These are phyloP conservation scores for Papio anubis DNA, from an alignment of 2,113 vertebrate genomes.

Conservation along the genomic window DNA sequence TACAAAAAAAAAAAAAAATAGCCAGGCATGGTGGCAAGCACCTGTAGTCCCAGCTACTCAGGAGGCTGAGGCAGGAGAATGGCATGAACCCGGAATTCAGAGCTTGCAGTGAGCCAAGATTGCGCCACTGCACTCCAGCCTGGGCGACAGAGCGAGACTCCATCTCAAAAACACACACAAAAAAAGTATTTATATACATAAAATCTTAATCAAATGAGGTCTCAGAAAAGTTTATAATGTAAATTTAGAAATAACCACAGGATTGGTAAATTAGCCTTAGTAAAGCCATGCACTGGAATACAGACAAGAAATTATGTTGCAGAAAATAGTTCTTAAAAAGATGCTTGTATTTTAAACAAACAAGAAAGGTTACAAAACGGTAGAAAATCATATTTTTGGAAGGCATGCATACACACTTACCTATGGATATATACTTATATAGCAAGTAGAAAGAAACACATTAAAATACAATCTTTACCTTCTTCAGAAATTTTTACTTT, in stretches of 20 bases:
- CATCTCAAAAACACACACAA: too few relatives aligned
- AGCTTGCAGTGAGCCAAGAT: too few relatives aligned
- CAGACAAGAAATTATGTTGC: neutral
- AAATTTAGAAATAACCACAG: neutral
- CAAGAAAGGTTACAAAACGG: neutral
- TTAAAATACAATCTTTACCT: neutral
- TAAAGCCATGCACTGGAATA: neutral
- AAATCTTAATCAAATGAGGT: neutral
- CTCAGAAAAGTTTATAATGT: neutral
- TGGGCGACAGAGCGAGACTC: too few relatives aligned
- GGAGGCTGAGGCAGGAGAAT: too few relatives aligned
- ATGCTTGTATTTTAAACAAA: neutral
- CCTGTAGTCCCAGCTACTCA: too few relatives aligned
- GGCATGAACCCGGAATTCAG: too few relatives aligned
- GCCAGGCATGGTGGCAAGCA: accelerated
- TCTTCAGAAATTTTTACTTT: constrained; percentile 21
- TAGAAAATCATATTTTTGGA: neutral
- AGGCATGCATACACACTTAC: neutral
- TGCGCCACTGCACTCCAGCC: too few relatives aligned
- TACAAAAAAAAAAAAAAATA: too few relatives aligned
- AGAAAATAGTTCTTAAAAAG: neutral
- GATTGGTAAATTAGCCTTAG: neutral
- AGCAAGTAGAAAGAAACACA: neutral
- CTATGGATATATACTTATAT: neutral
- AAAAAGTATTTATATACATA: neutral